Percentiles rank a stretch among this genome's conserved stretches.
Evolutionary conservation across 1,140 invertebrate genomes (phyloP).

Genomic region (Orchesella cincta): DNA sequence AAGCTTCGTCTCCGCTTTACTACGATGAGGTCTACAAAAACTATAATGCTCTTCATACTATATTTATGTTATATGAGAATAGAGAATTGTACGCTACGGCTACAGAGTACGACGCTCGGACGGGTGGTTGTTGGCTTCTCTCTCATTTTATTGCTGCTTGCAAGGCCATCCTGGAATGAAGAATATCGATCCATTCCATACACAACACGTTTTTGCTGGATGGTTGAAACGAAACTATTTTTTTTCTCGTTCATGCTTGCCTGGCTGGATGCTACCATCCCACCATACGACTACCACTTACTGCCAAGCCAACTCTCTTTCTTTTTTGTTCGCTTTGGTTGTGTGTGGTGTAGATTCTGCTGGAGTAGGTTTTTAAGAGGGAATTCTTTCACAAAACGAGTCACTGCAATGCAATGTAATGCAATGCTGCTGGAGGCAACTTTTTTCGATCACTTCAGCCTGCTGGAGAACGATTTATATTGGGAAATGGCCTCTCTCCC

Average conservation of each 20-base stretch:
- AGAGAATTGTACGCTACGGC: background rate
- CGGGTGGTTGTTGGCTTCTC: constrained; percentile 25
- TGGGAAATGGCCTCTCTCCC: no score
- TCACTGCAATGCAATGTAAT: background rate
- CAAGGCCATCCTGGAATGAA: constrained; percentile 29
- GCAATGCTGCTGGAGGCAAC: background rate
- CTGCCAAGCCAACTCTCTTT: no score
- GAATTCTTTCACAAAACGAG: background rate
- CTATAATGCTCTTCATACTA: background rate
- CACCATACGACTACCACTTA: no score
- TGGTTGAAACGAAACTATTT: background rate
- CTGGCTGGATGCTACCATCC: background rate
- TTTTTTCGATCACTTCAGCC: no score
- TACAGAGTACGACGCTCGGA: background rate
- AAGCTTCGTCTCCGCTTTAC: no score
- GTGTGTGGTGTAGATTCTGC: background rate
- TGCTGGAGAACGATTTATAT: no score
- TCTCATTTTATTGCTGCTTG: constrained; percentile 19
- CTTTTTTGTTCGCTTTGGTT: no score
- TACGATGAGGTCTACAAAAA: no score
- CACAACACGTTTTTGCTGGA: no score
- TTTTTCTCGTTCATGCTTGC: no score
- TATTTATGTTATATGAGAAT: background rate
- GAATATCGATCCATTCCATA: constrained; percentile 11
- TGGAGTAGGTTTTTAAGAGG: background rate